Conservation (phyloP, 2,113 vertebrate species). For the Nerophis lumbriciformis region DNA sequence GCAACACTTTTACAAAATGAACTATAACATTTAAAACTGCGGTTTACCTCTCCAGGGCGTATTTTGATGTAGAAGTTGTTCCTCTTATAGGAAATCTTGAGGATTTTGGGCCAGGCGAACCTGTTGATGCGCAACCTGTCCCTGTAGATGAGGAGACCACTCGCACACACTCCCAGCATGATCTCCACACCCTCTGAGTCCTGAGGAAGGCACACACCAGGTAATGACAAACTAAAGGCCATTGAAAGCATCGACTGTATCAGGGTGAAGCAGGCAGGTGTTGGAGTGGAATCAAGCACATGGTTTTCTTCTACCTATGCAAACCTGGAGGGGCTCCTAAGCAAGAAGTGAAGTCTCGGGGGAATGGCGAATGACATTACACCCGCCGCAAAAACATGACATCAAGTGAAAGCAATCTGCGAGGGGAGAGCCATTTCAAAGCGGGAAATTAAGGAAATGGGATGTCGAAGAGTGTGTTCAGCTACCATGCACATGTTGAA, state of each 20-base stretch:
- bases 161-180: constrained; percentile 95
- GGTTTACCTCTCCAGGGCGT: constrained; percentile 88
- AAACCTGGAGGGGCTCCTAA: constrained; percentile 24
- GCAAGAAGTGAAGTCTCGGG: constrained; percentile 32
- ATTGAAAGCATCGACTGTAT: not conserved
- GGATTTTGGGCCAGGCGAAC: constrained; percentile 97
- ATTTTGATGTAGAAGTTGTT: constrained; percentile 99
- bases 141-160: constrained; percentile 92
- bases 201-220: constrained; percentile 64
- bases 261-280: constrained; percentile 56
- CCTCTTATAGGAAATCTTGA: constrained; percentile 98
- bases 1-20: not conserved
- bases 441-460: constrained; percentile 20
- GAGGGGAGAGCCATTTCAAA: constrained; percentile 29
- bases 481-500: constrained; percentile 38
- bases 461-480: constrained; percentile 13
- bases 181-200: constrained; percentile 98
- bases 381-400: constrained; percentile 49
- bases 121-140: constrained; percentile 93
- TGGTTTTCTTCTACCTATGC: constrained; percentile 31
- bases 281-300: constrained; percentile 49
- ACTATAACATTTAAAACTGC: no score
- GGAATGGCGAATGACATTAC: constrained; percentile 28
- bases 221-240: not conserved
- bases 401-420: constrained; percentile 37